Conservation (phyloP, 2,888 invertebrate species). For the Amiota mariae region DNA sequence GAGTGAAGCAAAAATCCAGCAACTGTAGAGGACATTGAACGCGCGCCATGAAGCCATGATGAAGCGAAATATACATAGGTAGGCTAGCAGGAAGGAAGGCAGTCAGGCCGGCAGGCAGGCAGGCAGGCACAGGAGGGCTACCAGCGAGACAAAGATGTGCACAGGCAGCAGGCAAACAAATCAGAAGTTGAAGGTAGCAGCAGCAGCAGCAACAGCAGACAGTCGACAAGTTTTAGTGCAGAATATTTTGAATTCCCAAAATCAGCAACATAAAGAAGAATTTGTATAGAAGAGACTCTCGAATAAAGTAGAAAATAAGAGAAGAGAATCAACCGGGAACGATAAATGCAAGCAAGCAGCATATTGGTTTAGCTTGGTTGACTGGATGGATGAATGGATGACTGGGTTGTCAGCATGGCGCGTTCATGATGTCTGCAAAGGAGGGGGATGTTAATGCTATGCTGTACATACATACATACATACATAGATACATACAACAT, state of each 20-base stretch:
- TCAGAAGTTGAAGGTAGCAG: not conserved
- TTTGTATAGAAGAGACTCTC: not conserved
- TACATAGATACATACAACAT: too few relatives aligned
- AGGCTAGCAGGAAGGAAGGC: not conserved
- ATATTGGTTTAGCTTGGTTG: too few relatives aligned
- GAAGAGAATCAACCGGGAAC: not conserved
- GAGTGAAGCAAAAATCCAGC: not conserved
- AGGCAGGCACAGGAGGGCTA: slow-evolving; percentile 33
- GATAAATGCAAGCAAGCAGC: slow-evolving; percentile 32
- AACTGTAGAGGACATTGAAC: slow-evolving; percentile 47
- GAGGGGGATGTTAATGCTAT: too few relatives aligned
- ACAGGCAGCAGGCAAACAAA: not conserved
- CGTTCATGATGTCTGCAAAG: too few relatives aligned
- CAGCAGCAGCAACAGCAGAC: not conserved
- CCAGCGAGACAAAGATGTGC: not conserved
- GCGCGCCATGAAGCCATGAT: slow-evolving; percentile 11
- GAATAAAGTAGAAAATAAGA: too few relatives aligned
- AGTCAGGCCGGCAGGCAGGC: slow-evolving; percentile 32
- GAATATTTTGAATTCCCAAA: not conserved
- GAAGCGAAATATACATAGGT: not conserved
- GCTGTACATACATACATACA: too few relatives aligned
- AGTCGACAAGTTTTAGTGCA: slow-evolving; percentile 13
- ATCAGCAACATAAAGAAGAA: not conserved
- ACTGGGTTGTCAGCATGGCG: too few relatives aligned
- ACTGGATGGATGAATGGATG: too few relatives aligned